Evolutionary conservation across 2,113 vertebrate species (phyloP), one percentile per base, ranked within the genome.

Genomic region (Paradoxurus hermaphroditus): DNA sequence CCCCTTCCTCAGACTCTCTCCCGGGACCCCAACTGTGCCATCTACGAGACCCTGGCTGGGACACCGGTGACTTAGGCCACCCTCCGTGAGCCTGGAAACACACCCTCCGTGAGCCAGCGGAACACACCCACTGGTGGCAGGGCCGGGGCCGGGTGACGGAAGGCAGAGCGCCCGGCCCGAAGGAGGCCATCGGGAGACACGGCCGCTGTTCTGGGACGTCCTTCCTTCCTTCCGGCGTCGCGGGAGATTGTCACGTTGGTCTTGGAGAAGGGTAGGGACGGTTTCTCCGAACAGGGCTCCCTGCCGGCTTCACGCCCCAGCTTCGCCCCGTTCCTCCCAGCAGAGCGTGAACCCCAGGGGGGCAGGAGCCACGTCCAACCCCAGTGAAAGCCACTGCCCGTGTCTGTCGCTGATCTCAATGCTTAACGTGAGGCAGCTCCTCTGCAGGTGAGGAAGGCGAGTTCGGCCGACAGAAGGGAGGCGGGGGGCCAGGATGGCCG

Each of bases 171-270:
- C 65, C 7, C 0, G 36, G 53, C 21, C 21, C 15, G 10, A 8
- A n/a, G 63, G 15, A 67, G 63, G 27, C 44, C 1, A 29, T 34
- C 5, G 0, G 21, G 44, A 62, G n/a, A 39, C 0, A 16, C 0
- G 11, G 31, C 83, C 15, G 34, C 27, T 5, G 53, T 9, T 6
- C 9, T 13, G 0, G 9, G 63, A 36, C 3, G 6, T 13, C 13
- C 3, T 9, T 13, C 13, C 56, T n/a, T 16, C n/a, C 23, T 27
- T 29, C 21, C 6, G 8, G 29, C 0, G 0, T 23, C 1, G 9
- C 23, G 0, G 5, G 59, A 56, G 0, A 7, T 39, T 7, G 19
- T 21, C 4, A 23, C 6, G 41, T 25, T n/a, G 15, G 27, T 29
- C 34, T 23, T 7, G 41, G 29, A 29, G 39, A 31, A 62, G 78